Base-by-base conservation (phyloP, 64 coral and sea anemone genomes). In the Astreopora myriophthalma region DNA sequence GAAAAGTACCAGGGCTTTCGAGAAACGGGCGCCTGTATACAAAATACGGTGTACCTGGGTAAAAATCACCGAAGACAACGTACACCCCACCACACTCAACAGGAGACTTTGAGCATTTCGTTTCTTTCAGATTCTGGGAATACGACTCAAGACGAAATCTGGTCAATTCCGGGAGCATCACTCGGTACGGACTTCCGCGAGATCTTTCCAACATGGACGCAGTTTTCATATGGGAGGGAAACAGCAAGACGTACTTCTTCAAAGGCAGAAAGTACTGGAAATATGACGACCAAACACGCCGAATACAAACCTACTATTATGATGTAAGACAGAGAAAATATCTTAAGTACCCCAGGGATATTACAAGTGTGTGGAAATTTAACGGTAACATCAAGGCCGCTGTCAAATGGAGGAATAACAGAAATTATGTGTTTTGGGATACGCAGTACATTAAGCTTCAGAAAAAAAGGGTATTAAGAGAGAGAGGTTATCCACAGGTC, bases 401-500 rank as follows among this genome's bases (percentile, higher is more conserved):
- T 1, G 88, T 94, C 71, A 91, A 88, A 34, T 98, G 92, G 89
- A 37, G 63, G 14, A 88, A 98, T 39, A 85, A 76, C 9, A 63
- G 88, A 44, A 98, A 84, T 0, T 94, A 98, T 44, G 69, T 98
- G 48, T 98, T 98, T 32, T 88, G 92, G 60, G 93, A 85, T 12
- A 84, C 14, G 34, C 32, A 76, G 2, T 85, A 74, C 85, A 57
- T 73, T 27, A 96, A 89, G 36, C 39, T 96, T 26, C 34, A 96
- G 26, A 85, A 88, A 20, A 71, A 48, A 17, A 25, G 39, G 6
- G 80, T 92, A 1, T 5, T 77, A 12, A 48, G 48, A 11, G 79
- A 84, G 0, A 3, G 2, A n/a, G 48, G 66, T 0, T 92, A 92
- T 34, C 89, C 89, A 1, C 57, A 92, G 69, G 36, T 17, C 6